phyloP scores from a whole-genome alignment of 2,113 vertebrate species.

The Dasypus novemcinctus region DNA sequence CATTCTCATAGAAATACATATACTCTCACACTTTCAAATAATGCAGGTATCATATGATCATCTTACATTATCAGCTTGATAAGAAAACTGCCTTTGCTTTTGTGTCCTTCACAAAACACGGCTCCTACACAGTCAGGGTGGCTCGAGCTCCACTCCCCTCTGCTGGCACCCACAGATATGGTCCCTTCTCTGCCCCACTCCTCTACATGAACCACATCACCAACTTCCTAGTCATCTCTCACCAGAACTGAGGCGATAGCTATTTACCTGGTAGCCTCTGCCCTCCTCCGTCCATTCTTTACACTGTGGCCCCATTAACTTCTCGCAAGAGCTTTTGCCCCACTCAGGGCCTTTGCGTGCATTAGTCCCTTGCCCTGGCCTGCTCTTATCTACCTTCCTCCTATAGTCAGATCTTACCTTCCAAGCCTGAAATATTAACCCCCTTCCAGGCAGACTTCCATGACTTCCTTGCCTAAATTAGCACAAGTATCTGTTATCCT shows the following conservation, averaged over 20 bases:
- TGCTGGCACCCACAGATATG: not conserved
- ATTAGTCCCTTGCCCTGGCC: too few relatives aligned
- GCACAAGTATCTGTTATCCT: not conserved
- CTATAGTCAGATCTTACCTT: not conserved
- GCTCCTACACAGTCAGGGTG: not conserved
- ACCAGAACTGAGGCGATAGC: not conserved
- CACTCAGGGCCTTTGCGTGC: not conserved
- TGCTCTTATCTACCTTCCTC: not conserved
- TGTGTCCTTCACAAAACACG: not conserved
- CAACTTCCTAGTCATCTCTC: not conserved
- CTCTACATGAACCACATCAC: too few relatives aligned
- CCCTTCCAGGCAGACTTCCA: not conserved
- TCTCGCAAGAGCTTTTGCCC: not conserved
- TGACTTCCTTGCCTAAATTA: not conserved
- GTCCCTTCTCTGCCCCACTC: not conserved
- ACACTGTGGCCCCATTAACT: too few relatives aligned
- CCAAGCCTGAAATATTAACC: not conserved
- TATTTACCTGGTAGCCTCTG: not conserved
- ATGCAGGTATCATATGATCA: not conserved
- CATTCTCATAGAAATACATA: not conserved
- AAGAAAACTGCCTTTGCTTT: not conserved
- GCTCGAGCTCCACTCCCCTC: too few relatives aligned
- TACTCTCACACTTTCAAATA: not conserved
- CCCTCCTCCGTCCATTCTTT: not conserved
- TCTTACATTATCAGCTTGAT: not conserved